Base-by-base conservation (phyloP, 1,140 invertebrate species). In the Drosophila repleta region DNA sequence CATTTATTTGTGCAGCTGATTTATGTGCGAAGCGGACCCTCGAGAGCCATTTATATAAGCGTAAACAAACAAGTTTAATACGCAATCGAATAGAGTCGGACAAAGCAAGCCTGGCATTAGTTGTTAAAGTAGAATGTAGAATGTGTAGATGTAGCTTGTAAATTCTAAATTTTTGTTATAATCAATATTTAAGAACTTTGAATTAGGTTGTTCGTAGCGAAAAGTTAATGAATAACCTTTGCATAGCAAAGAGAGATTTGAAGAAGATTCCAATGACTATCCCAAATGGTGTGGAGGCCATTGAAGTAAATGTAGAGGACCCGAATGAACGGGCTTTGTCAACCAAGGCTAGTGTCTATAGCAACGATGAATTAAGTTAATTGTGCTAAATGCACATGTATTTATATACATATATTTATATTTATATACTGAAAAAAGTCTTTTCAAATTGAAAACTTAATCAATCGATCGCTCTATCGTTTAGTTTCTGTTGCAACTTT, bases 11-110 rank as follows among this genome's bases (percentile, higher is more conserved):
- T 58, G 1, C 48, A 66, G 48, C 46, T 66, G 63, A 66, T 41
- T 72, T 66, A 72, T 66, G 53, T 67, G 63, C 46, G 48, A 66
- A 72, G 29, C 55, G 13, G 7, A 24, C 37, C 6, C 43, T 52
- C 43, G 43, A 55, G 24, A 15, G 32, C 11, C 32, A 35, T 35
- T 35, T 3, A 35, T 35, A 35, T 35, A 11, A 35, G 32, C 32
- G 32, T 13, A 35, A 35, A 13, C 32, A 35, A 35, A 35, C 32
- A 35, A 35, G 32, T 35, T 49, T 45, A 56, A 6, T 21, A 10
- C 15, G n/a, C 15, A 56, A 15, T 4, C 32, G 11, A 41, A 15
- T 41, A 2, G 32, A 35, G 32, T 13, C 2, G 32, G 32, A 1
- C 11, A 11, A 13, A 35, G 1, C 11, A 35, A 11, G 32, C 32